phyloP scores from a whole-genome alignment of 2,888 invertebrate genomes.

The Athrips mouffetella region DNA sequence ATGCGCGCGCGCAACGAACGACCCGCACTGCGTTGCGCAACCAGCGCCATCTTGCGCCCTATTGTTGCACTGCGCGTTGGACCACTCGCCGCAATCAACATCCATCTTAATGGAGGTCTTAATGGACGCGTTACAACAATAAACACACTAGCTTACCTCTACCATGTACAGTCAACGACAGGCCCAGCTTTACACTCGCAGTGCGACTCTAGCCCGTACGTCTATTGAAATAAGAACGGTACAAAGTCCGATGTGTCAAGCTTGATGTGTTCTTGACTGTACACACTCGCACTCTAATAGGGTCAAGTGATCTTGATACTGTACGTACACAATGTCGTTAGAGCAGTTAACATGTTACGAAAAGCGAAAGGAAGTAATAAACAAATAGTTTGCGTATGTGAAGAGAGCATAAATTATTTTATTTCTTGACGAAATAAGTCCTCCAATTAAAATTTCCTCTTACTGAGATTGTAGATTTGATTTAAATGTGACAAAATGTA shows the following conservation, averaged over 20 bases:
- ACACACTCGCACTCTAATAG: conserved; percentile 1
- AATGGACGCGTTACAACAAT: conserved; percentile 5
- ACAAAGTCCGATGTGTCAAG: too few relatives aligned
- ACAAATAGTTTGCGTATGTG: background rate
- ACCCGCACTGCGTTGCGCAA: background rate
- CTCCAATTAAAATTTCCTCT: too few relatives aligned
- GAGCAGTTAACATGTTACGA: background rate
- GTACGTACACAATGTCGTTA: background rate
- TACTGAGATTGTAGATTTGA: too few relatives aligned
- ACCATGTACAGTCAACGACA: too few relatives aligned
- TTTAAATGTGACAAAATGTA: too few relatives aligned
- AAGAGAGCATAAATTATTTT: too few relatives aligned
- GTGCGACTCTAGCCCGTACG: too few relatives aligned
- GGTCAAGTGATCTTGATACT: background rate
- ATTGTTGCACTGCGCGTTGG: too few relatives aligned
- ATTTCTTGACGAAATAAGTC: too few relatives aligned
- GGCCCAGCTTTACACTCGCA: too few relatives aligned
- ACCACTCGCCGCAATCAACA: background rate
- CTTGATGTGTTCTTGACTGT: too few relatives aligned
- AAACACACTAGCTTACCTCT: background rate
- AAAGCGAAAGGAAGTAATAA: background rate
- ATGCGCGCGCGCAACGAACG: background rate
- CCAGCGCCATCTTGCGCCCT: background rate
- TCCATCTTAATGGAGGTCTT: conserved; percentile 1
- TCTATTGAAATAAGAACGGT: too few relatives aligned